Percentiles rank a stretch among this genome's conserved stretches.
These are phyloP conservation scores for Maconellicoccus hirsutus DNA, from an alignment of 1,140 invertebrate species.

Conservation along the genomic window DNA sequence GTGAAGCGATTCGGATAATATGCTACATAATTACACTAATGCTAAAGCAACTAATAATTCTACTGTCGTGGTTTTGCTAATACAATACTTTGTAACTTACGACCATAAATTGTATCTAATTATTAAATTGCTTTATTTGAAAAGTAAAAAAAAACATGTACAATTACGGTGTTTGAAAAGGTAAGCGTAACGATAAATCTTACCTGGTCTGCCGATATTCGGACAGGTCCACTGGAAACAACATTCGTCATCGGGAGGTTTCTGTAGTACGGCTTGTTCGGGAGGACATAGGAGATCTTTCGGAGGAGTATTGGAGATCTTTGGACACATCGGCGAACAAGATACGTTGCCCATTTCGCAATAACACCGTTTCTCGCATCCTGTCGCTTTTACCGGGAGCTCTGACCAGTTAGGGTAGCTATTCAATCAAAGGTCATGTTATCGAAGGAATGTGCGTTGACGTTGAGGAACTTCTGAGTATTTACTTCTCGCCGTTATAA, in stretches of 20 bases:
- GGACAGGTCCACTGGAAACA: constrained; percentile 59
- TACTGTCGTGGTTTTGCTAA: background rate
- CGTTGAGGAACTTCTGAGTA: background rate
- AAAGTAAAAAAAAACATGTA: no score
- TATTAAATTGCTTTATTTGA: no score
- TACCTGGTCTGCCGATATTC: constrained; percentile 24
- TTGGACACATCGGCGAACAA: constrained; percentile 64
- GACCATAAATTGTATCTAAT: no score
- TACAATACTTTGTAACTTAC: no score
- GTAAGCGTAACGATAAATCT: background rate
- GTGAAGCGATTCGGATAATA: background rate
- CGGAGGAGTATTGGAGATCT: constrained; percentile 59
- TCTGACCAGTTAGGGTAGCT: constrained; percentile 53
- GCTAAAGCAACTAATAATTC: background rate
- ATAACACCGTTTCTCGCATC: constrained; percentile 73
- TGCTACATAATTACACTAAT: background rate
- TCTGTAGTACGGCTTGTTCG: constrained; percentile 47
- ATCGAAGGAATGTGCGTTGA: constrained; percentile 39
- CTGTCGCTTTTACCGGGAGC: constrained; percentile 53
- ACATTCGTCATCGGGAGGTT: constrained; percentile 60
- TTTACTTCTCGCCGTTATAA: constrained; percentile 50
- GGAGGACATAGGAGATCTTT: constrained; percentile 54
- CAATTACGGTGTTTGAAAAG: no score
- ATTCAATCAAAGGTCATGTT: constrained; percentile 28
- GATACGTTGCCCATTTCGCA: constrained; percentile 76